These are phyloP conservation scores for Eumeta japonica DNA, from an alignment of 1,140 invertebrate species.

Conservation along the genomic window DNA sequence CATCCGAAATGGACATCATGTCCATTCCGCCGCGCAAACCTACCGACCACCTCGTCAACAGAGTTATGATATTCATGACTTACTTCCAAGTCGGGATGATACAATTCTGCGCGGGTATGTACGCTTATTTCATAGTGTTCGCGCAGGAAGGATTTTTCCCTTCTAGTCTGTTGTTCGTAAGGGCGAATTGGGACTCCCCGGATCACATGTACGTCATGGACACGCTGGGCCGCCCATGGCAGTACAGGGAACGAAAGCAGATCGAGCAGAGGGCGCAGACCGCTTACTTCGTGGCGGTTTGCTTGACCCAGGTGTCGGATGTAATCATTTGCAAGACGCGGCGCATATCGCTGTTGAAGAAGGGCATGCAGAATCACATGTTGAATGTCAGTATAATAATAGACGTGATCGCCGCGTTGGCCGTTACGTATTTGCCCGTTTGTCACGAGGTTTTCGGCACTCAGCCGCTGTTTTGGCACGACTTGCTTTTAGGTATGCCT, in stretches of 20 bases:
- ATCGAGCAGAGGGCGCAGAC: constrained; percentile 78
- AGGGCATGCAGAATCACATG: constrained; percentile 75
- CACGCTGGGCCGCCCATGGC: constrained; percentile 81
- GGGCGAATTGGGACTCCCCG: constrained; percentile 71
- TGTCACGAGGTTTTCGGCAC: constrained; percentile 64
- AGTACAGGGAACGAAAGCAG: constrained; percentile 63
- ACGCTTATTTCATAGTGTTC: constrained; percentile 83
- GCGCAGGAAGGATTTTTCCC: constrained; percentile 83
- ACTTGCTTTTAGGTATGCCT: constrained; percentile 75
- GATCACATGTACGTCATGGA: constrained; percentile 69
- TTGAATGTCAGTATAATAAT: constrained; percentile 72
- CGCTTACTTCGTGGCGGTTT: constrained; percentile 77
- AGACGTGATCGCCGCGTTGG: constrained; percentile 63
- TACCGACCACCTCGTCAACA: constrained; percentile 80
- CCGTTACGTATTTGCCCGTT: constrained; percentile 70
- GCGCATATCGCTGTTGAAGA: constrained; percentile 71
- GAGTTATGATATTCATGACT: constrained; percentile 70
- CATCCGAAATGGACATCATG: constrained; percentile 87
- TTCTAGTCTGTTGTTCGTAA: constrained; percentile 59
- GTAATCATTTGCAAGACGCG: constrained; percentile 81
- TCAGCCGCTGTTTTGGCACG: constrained; percentile 58
- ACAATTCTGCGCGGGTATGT: constrained; percentile 84
- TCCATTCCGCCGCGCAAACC: constrained; percentile 75
- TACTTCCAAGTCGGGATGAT: constrained; percentile 88
- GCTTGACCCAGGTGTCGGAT: constrained; percentile 79